phyloP scores from a whole-genome alignment of 1,140 invertebrate species.

The Druon quercuslanigerum region DNA sequence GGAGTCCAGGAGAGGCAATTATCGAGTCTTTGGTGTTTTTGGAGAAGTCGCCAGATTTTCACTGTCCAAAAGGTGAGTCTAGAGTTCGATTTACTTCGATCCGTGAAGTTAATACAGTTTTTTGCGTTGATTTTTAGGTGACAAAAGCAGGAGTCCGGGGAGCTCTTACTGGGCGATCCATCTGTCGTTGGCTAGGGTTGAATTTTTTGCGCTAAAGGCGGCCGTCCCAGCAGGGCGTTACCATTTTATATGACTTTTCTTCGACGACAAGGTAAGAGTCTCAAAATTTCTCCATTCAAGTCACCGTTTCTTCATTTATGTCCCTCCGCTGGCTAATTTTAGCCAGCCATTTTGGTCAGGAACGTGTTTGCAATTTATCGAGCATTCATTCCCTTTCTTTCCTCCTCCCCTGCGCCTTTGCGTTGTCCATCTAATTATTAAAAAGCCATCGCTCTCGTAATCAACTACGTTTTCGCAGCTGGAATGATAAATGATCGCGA shows the following conservation, averaged over 20 bases:
- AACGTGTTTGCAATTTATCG: slow-evolving; percentile 50
- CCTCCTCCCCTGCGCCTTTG: neutral
- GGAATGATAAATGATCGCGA: neutral
- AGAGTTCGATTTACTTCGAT: neutral
- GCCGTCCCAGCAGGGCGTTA: slow-evolving; percentile 87
- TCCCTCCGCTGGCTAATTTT: slow-evolving; percentile 59
- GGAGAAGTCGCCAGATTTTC: neutral
- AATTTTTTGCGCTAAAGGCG: slow-evolving; percentile 74
- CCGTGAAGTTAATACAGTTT: neutral
- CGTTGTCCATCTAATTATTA: neutral
- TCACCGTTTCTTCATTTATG: slow-evolving; percentile 25
- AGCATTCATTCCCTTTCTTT: slow-evolving; percentile 35
- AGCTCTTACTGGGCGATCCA: slow-evolving; percentile 65
- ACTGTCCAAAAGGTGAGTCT: neutral
- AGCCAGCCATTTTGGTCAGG: slow-evolving; percentile 71
- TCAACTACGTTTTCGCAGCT: neutral
- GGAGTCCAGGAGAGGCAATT: neutral
- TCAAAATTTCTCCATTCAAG: slow-evolving; percentile 16
- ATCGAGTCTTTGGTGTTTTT: neutral
- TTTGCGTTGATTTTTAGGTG: slow-evolving; percentile 21
- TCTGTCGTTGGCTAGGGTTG: slow-evolving; percentile 64
- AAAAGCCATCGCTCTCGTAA: neutral
- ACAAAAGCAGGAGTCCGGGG: slow-evolving; percentile 37
- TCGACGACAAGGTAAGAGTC: slow-evolving; percentile 82
- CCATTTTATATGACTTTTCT: slow-evolving; percentile 90